Percentiles rank a stretch among this genome's conserved stretches.
These are phyloP conservation scores for Hydrolagus affinis DNA, from an alignment of 2,113 vertebrate species.

Conservation along the genomic window DNA sequence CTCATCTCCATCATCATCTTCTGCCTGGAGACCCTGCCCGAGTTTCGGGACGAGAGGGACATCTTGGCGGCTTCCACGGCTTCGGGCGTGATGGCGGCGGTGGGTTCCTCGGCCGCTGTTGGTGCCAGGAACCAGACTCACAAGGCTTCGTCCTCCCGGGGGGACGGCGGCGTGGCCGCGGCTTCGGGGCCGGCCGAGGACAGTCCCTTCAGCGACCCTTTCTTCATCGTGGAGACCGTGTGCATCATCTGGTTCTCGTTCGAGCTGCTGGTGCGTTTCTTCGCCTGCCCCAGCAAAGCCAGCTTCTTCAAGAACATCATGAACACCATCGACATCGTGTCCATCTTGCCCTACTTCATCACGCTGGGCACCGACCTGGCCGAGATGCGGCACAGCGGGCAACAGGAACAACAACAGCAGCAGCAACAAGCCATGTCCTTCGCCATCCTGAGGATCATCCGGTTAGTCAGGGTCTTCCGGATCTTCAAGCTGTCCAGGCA, in stretches of 20 bases:
- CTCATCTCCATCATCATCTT: constrained; percentile 96
- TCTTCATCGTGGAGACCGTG: constrained; percentile 96
- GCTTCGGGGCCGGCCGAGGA: neutral
- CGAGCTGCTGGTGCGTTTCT: constrained; percentile 91
- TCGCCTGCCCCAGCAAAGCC: constrained; percentile 86
- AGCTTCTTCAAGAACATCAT: constrained; percentile 95
- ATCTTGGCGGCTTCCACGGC: too few relatives aligned
- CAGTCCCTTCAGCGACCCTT: constrained; percentile 79
- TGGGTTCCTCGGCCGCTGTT: too few relatives aligned
- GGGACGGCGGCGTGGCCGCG: constrained; percentile 67
- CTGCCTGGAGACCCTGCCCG: too few relatives aligned
- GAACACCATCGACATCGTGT: constrained; percentile 97
- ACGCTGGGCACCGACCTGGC: constrained; percentile 93
- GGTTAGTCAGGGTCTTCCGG: constrained; percentile 89
- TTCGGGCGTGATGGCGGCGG: too few relatives aligned
- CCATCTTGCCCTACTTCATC: constrained; percentile 99
- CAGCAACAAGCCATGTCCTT: constrained; percentile 76
- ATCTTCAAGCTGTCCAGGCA: constrained; percentile 97
- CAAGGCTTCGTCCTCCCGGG: constrained; percentile 88
- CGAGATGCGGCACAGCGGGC: constrained; percentile 63
- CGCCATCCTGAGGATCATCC: constrained; percentile 92
- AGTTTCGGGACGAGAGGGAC: too few relatives aligned
- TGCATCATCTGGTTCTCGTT: constrained; percentile 99
- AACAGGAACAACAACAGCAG: constrained; percentile 74
- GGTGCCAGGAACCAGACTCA: too few relatives aligned